Evolutionary conservation across 2,888 invertebrate species (phyloP).

Genomic region (Caenorhabditis wallacei): DNA sequence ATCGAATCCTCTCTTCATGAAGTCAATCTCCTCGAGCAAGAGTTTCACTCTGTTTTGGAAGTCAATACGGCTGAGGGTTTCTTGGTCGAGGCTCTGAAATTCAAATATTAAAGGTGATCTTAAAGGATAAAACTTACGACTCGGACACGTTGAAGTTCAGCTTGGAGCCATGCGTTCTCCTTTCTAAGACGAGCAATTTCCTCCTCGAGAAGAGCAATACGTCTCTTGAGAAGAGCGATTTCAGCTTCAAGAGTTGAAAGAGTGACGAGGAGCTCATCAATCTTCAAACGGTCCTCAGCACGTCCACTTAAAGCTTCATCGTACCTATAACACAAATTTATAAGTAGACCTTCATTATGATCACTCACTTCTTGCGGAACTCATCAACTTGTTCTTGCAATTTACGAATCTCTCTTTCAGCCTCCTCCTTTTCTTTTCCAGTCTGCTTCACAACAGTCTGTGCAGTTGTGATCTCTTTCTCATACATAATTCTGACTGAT

Average conservation of each 20-base stretch:
- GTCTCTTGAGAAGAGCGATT: conserved; percentile 83
- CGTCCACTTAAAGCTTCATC: conserved; percentile 82
- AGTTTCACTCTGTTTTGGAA: conserved; percentile 85
- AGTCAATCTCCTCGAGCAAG: conserved; percentile 85
- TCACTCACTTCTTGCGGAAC: conserved; percentile 74
- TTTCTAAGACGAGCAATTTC: conserved; percentile 84
- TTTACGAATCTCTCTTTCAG: conserved; percentile 73
- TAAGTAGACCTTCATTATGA: no score
- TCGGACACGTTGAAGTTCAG: conserved; percentile 68
- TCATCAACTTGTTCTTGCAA: conserved; percentile 74
- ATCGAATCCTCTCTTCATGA: conserved; percentile 85
- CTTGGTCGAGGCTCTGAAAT: conserved; percentile 85
- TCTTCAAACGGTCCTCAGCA: conserved; percentile 83
- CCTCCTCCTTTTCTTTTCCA: conserved; percentile 66
- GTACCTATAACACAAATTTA: conserved; percentile 74
- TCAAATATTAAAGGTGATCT: no score
- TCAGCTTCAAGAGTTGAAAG: conserved; percentile 85
- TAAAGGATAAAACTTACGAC: conserved; percentile 56
- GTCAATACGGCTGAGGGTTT: conserved; percentile 85
- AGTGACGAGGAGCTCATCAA: conserved; percentile 84
- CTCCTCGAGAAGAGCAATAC: conserved; percentile 82
- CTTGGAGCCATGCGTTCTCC: conserved; percentile 83
- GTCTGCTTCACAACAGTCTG: conserved; percentile 77
- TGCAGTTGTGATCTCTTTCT: conserved; percentile 69
- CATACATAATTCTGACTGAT: conserved; percentile 77